phyloP scores from a whole-genome alignment of 2,888 invertebrate species.

The Dynastes tityus region DNA sequence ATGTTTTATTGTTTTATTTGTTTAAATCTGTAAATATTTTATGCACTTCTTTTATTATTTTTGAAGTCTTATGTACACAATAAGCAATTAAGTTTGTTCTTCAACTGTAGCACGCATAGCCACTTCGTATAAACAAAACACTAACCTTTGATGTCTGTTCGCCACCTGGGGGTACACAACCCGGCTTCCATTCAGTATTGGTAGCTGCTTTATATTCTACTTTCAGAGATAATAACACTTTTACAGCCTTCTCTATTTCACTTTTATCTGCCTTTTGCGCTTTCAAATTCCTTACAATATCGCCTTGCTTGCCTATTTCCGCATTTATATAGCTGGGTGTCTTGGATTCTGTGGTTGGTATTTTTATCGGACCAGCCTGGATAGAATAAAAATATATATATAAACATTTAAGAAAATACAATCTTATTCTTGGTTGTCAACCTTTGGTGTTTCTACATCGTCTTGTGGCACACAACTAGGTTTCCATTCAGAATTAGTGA shows the following conservation, averaged over 20 bases:
- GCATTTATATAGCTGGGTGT: not conserved
- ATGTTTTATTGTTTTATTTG: no score
- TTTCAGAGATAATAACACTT: slow-evolving; percentile 74
- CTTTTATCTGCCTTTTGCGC: slow-evolving; percentile 73
- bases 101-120: not conserved
- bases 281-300: slow-evolving; percentile 73
- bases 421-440: not conserved
- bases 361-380: not conserved
- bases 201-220: slow-evolving; percentile 74
- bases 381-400: not conserved
- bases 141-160: not conserved
- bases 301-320: slow-evolving; percentile 71
- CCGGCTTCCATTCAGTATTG: slow-evolving; percentile 76
- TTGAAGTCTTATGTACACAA: not conserved
- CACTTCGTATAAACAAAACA: not conserved
- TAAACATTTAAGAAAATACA: no score
- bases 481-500: slow-evolving; percentile 76
- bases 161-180: slow-evolving; percentile 43
- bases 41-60: no score
- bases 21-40: no score
- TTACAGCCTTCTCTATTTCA: slow-evolving; percentile 74
- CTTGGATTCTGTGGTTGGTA: not conserved
- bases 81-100: no score
- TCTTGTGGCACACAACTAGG: slow-evolving; percentile 62
- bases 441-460: not conserved